Evolutionary conservation across 2,888 invertebrate genomes (phyloP).

Genomic region (Hybos culiciformis): DNA sequence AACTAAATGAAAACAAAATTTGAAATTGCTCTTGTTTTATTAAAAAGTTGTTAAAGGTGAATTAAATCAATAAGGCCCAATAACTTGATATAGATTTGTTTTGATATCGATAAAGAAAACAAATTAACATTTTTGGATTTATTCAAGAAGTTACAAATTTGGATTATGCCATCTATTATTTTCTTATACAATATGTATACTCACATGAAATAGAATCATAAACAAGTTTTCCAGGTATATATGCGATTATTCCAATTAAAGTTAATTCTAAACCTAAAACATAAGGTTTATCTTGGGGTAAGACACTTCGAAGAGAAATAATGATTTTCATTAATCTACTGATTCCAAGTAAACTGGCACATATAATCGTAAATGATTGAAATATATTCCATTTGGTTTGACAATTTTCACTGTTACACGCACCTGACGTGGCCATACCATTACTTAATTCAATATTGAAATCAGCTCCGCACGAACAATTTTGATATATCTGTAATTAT

Average conservation of each 20-base stretch:
- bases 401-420: conserved; percentile 40
- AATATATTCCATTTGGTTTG: conserved; percentile 38
- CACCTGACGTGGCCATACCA: conserved; percentile 38
- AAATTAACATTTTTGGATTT: too few relatives aligned
- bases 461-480: conserved; percentile 38
- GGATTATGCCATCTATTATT: too few relatives aligned
- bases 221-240: conserved; percentile 47
- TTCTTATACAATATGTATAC: too few relatives aligned
- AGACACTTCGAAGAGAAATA: conserved; percentile 41
- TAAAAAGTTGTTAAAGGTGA: too few relatives aligned
- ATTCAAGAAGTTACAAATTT: too few relatives aligned
- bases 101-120: too few relatives aligned
- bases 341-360: conserved; percentile 31
- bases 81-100: too few relatives aligned
- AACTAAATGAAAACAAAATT: too few relatives aligned
- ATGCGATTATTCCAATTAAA: conserved; percentile 41
- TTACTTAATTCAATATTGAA: conserved; percentile 17
- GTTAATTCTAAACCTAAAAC: conserved; percentile 44
- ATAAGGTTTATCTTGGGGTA: conserved; percentile 46
- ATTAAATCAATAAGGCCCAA: too few relatives aligned
- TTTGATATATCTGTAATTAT: conserved; percentile 34
- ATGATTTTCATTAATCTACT: conserved; percentile 37
- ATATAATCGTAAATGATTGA: conserved; percentile 34
- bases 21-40: too few relatives aligned
- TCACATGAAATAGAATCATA: conserved; percentile 46